Evolutionary conservation across 1,140 invertebrate genomes (phyloP).

Genomic region (Lycorma delicatula): DNA sequence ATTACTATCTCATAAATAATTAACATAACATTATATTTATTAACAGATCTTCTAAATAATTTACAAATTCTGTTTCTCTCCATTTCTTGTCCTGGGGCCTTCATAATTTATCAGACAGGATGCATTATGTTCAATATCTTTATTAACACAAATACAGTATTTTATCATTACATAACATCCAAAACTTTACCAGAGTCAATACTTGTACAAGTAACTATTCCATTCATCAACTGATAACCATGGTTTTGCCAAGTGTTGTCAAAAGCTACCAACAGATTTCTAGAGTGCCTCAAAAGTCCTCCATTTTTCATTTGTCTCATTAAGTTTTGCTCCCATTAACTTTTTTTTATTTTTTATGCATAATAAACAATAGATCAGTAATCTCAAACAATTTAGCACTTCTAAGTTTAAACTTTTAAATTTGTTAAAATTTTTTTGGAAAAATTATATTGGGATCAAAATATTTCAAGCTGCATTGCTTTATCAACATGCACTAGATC

Average conservation of each 20-base stretch:
- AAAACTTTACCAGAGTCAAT: conserved; percentile 10
- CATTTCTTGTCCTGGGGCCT: conserved; percentile 9
- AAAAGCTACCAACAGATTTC: conserved; percentile 6
- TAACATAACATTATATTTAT: conserved; percentile 13
- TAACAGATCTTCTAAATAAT: conserved; percentile 4
- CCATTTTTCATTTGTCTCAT: no score
- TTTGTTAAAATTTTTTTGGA: no score
- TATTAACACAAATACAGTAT: conserved; percentile 5
- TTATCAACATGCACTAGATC: no score
- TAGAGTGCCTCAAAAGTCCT: no score
- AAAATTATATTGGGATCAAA: no score
- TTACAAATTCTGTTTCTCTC: neutral
- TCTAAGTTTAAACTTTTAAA: no score
- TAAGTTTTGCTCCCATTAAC: no score
- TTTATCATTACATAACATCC: conserved; percentile 1
- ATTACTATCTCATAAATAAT: conserved; percentile 10
- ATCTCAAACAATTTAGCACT: no score
- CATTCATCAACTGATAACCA: conserved; percentile 8
- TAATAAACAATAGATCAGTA: no score
- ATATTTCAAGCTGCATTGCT: no score
- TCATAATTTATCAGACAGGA: conserved; percentile 6
- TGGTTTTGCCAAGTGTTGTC: conserved; percentile 9
- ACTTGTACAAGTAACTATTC: conserved; percentile 7
- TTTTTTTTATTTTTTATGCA: no score
- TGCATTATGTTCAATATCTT: conserved; percentile 8